These are phyloP conservation scores for Serrognathus titanus DNA, from an alignment of 2,888 invertebrate species.

Conservation along the genomic window DNA sequence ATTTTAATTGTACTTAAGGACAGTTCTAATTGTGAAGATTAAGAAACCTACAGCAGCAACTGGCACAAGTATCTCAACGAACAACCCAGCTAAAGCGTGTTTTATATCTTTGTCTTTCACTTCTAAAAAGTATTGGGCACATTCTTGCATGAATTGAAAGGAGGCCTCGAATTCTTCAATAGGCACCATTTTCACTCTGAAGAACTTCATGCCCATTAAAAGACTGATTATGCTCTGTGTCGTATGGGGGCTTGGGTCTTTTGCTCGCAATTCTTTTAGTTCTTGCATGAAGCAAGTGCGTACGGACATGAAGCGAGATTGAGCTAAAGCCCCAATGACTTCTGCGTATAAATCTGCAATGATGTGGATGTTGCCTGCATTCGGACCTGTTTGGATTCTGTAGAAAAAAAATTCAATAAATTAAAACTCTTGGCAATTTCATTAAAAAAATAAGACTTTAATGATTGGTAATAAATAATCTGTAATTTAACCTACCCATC, in stretches of 20 bases:
- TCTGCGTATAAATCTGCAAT: constrained; percentile 98
- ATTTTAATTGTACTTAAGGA: constrained; percentile 18
- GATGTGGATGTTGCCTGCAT: constrained; percentile 93
- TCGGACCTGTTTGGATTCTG: constrained; percentile 87
- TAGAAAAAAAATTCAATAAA: constrained; percentile 27
- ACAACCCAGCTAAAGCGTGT: constrained; percentile 94
- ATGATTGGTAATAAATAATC: not conserved
- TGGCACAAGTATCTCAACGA: constrained; percentile 97
- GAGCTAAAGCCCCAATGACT: constrained; percentile 92
- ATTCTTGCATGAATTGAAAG: constrained; percentile 97
- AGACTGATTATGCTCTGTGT: constrained; percentile 95
- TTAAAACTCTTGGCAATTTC: not conserved
- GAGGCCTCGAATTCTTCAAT: constrained; percentile 99
- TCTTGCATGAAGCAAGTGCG: constrained; percentile 90
- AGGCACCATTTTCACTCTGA: constrained; percentile 93
- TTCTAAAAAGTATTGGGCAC: constrained; percentile 96
- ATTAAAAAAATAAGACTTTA: not conserved
- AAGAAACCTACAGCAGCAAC: constrained; percentile 84
- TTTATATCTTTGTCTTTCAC: constrained; percentile 97
- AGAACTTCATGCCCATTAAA: constrained; percentile 99
- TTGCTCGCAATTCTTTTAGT: constrained; percentile 74
- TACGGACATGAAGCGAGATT: constrained; percentile 89
- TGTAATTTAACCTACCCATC: constrained; percentile 71
- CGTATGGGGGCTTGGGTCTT: constrained; percentile 86
- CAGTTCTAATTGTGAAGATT: not conserved